Evolutionary conservation across 2,113 vertebrate genomes (phyloP), one percentile per base, ranked within the genome.

Genomic region (Pteruthius melanotis): DNA sequence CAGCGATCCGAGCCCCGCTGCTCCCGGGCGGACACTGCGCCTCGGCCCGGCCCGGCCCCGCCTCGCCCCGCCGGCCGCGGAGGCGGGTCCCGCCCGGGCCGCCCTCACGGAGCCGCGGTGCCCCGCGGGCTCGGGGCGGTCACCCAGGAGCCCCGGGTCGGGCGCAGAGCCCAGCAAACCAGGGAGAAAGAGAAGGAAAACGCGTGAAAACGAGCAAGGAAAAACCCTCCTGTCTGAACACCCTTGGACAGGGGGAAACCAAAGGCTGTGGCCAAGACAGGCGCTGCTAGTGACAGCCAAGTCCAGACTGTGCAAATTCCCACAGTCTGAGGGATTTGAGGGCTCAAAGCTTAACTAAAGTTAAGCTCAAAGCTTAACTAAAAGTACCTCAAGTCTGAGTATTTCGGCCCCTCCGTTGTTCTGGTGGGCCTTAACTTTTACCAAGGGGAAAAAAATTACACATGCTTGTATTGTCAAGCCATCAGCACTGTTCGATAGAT

Each of bases 141-240:
- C 39, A 3, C 14, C 14, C 6, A 2, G 60, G 10, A 18, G 11
- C 7, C 45, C 49, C 33, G 3, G 31, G 4, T 21, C 8, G 2
- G 50, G 64, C 31, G 27, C 18, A 0, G 49, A 9, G 18, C 24
- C 2, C 22, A 0, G 40, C 21, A 3, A 21, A 5, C 1, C 7
- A 1, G 27, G 5, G 11, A 9, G 78, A 11, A 8, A 7, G 22
- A 3, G 28, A 11, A 13, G 5, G 10, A 35, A 28, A 31, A 21
- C 0, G 5, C 0, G 21, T 24, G 11, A 8, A 39, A 59, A 4
- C 3, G 8, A 16, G 11, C 13, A 6, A 24, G 18, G 7, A 7
- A 50, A 42, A 44, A 4, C 9, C 1, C 1, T 7, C 8, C 15
- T 40, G 30, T n/a, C n/a, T n/a, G n/a, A 78, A 1, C 18, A 1